Conservation (phyloP, 1,140 invertebrate genomes). For the Drosophila pachea region DNA sequence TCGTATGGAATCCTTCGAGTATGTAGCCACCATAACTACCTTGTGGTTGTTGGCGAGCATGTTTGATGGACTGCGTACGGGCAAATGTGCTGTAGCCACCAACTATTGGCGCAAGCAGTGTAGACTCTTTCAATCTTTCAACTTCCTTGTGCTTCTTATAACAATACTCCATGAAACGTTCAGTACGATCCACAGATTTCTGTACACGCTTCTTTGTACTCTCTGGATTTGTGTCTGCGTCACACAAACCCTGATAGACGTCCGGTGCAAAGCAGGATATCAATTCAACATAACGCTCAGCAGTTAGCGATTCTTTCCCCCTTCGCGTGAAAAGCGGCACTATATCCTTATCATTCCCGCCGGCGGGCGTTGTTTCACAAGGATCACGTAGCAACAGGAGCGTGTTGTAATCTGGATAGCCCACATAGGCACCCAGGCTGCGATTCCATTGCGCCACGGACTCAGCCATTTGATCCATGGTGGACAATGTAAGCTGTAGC, state of each 20-base stretch:
- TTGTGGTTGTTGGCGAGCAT: slow-evolving; percentile 81
- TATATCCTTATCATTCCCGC: slow-evolving; percentile 84
- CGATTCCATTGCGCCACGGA: slow-evolving; percentile 79
- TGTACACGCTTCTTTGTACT: slow-evolving; percentile 84
- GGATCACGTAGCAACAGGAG: slow-evolving; percentile 85
- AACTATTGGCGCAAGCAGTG: slow-evolving; percentile 83
- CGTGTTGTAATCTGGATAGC: slow-evolving; percentile 82
- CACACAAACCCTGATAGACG: slow-evolving; percentile 87
- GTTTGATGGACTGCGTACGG: slow-evolving; percentile 83
- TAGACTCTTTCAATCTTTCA: slow-evolving; percentile 77
- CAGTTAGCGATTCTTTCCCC: slow-evolving; percentile 84
- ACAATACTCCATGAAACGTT: slow-evolving; percentile 82
- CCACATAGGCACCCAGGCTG: slow-evolving; percentile 81
- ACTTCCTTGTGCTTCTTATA: slow-evolving; percentile 81
- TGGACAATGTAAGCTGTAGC: slow-evolving; percentile 82
- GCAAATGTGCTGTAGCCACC: slow-evolving; percentile 85
- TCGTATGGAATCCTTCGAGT: slow-evolving; percentile 89
- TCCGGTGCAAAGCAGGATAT: slow-evolving; percentile 88
- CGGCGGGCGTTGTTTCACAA: slow-evolving; percentile 81
- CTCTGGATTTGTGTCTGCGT: slow-evolving; percentile 87
- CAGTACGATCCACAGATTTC: slow-evolving; percentile 84
- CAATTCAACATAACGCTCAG: slow-evolving; percentile 85
- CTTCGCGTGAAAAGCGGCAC: slow-evolving; percentile 86
- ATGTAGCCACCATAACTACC: slow-evolving; percentile 83
- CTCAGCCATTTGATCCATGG: slow-evolving; percentile 81